Base-by-base conservation (phyloP, 2,888 invertebrate genomes). In the Cryptocephalus moraei region DNA sequence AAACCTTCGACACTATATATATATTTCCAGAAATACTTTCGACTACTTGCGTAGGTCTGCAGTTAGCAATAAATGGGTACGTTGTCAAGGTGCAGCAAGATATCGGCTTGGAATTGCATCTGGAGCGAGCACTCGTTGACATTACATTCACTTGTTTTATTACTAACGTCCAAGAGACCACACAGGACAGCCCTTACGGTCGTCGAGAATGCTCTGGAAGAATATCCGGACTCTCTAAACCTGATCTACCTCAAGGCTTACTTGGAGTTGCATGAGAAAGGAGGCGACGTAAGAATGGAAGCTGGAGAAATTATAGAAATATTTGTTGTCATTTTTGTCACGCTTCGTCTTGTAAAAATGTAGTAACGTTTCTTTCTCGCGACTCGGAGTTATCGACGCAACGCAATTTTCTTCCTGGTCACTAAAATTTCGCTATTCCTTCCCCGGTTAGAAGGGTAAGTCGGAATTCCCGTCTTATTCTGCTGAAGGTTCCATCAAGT, bases 151-250 rank as follows among this genome's bases (percentile, higher is more conserved):
- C 76, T 91, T 52, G 80, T 84, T 9, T 71, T 92, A 45, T 71
- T 92, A 13, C 71, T 91, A 48, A 86, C 90, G 0, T 86, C 88
- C 0, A 81, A 82, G 60, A 77, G 82, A 51, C 82, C 87, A 58
- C 82, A 86, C 53, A 73, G 78, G 41, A 84, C 84, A 67, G 91
- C 91, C 0, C 70, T 90, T 62, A 73, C 82, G 45, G 80, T 96
- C 22, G 82, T 93, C 1, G 81, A 86, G 44, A 86, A 89, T 51
- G 89, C 94, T 1, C 73, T 94, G 10, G 81, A 83, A 51, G 94
- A 96, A 71, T 94, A 92, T 74, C 96, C 96, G 1, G 82, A 84
- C 64, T 89, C 91, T 67, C 77, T 94, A 62, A 86, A 88, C 73
- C 76, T 90, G 61, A 76, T 86, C 58, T 83, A 87, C 64, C 82